These are phyloP conservation scores for Lepilemur ruficaudatus DNA, from an alignment of 2,797 vertebrate species.

Conservation along the genomic window DNA sequence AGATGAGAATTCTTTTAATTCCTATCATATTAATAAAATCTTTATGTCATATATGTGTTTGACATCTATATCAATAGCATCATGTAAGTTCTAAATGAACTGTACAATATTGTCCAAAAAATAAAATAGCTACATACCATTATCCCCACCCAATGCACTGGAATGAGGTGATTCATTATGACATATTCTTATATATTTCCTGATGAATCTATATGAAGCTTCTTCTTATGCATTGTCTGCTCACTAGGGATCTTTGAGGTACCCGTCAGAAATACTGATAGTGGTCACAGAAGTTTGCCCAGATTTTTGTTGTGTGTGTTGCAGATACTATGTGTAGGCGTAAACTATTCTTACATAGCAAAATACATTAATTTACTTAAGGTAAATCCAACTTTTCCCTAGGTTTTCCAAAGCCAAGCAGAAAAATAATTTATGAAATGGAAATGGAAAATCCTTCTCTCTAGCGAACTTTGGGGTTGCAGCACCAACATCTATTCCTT, in stretches of 20 bases:
- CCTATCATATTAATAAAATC: not conserved
- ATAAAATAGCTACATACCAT: not conserved
- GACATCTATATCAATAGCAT: not conserved
- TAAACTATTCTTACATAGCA: not conserved
- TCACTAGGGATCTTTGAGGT: not conserved
- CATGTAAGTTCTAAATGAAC: not conserved
- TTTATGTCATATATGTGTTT: not conserved
- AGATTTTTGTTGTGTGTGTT: not conserved
- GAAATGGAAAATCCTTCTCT: not conserved
- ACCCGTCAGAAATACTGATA: not conserved
- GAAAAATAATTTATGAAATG: not conserved
- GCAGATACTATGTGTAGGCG: not conserved
- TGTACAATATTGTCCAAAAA: not conserved
- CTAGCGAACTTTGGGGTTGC: not conserved
- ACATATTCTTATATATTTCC: not conserved
- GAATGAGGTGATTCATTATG: not conserved
- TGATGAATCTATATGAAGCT: not conserved
- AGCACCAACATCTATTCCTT: not conserved
- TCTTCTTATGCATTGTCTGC: not conserved
- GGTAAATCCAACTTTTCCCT: not conserved
- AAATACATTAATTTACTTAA: not conserved
- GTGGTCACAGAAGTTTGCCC: not conserved
- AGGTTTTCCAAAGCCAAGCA: not conserved
- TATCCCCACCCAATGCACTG: too few relatives aligned
- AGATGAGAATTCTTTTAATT: constrained; percentile 9